These are phyloP conservation scores for Centroberyx gerrardi DNA, from an alignment of 2,797 vertebrate genomes.

Conservation along the genomic window DNA sequence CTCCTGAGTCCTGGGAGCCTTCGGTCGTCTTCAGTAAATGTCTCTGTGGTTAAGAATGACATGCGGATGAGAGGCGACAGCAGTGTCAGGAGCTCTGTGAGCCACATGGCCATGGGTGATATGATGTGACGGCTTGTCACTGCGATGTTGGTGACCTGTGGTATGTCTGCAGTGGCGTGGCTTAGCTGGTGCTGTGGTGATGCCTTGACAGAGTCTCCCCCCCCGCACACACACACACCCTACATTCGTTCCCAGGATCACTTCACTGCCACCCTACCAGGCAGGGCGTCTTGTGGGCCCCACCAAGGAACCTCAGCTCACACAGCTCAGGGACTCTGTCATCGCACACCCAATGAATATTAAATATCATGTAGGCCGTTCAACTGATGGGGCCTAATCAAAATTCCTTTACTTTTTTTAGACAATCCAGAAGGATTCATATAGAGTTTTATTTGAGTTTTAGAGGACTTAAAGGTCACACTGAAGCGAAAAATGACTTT, in stretches of 20 bases:
- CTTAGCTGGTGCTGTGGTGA: slow-evolving; percentile 69
- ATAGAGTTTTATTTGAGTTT: too few relatives aligned
- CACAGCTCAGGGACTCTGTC: slow-evolving; percentile 14
- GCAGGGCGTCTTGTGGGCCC: slow-evolving; percentile 11
- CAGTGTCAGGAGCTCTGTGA: slow-evolving; percentile 80
- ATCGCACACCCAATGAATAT: slow-evolving; percentile 13
- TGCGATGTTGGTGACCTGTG: slow-evolving; percentile 76
- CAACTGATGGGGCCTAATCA: background rate
- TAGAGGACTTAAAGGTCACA: too few relatives aligned
- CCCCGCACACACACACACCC: background rate
- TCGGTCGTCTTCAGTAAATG: slow-evolving; percentile 58
- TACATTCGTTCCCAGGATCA: slow-evolving; percentile 41
- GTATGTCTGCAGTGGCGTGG: slow-evolving; percentile 65
- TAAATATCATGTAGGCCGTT: slow-evolving; percentile 27
- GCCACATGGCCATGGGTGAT: slow-evolving; percentile 81
- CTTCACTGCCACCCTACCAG: slow-evolving; percentile 20
- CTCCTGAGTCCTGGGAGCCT: slow-evolving; percentile 48
- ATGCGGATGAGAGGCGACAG: slow-evolving; percentile 83
- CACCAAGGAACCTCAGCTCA: slow-evolving; percentile 20
- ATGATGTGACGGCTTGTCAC: slow-evolving; percentile 86
- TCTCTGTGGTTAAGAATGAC: slow-evolving; percentile 71
- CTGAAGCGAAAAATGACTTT: too few relatives aligned
- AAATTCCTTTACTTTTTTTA: background rate
- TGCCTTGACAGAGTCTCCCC: slow-evolving; percentile 55
- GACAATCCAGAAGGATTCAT: background rate